Percentiles rank a stretch among this genome's conserved stretches.
Conservation (phyloP, 1,140 invertebrate genomes). For the Lutraria rhynchaena region DNA sequence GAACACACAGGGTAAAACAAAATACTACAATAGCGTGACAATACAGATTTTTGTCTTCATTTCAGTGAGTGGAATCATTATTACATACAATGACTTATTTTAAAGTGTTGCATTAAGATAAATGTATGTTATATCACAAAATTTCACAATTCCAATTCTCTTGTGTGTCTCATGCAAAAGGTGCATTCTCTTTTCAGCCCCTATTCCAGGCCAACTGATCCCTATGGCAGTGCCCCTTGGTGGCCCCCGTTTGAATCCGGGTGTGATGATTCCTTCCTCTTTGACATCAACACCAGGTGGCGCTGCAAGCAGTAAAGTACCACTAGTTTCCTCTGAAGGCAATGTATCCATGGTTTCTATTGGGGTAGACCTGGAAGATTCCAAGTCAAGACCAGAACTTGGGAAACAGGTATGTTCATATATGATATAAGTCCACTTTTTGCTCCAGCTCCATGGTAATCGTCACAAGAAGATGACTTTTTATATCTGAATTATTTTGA, state of each 20-base stretch:
- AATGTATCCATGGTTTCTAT: conserved; percentile 75
- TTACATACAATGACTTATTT: too few relatives aligned
- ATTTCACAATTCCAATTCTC: too few relatives aligned
- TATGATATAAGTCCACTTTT: neutral
- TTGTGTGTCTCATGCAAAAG: too few relatives aligned
- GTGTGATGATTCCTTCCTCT: conserved; percentile 59
- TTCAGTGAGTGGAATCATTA: too few relatives aligned
- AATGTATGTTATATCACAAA: too few relatives aligned
- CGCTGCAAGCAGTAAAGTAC: conserved; percentile 59
- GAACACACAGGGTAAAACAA: too few relatives aligned
- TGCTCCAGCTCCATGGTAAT: neutral
- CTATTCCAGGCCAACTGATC: conserved; percentile 73
- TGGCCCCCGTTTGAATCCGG: conserved; percentile 73
- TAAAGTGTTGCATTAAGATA: too few relatives aligned
- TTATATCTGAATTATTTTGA: too few relatives aligned
- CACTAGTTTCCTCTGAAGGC: conserved; percentile 66
- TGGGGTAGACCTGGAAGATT: conserved; percentile 60
- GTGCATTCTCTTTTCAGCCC: conserved; percentile 58
- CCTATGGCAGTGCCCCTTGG: conserved; percentile 78
- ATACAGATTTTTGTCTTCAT: too few relatives aligned
- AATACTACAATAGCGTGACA: too few relatives aligned
- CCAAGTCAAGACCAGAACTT: conserved; percentile 66
- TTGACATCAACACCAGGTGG: conserved; percentile 52
- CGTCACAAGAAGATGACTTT: too few relatives aligned
- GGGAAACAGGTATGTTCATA: conserved; percentile 73